Evolutionary conservation across 2,797 vertebrate species (phyloP).

Genomic region (Caiman crocodilus): DNA sequence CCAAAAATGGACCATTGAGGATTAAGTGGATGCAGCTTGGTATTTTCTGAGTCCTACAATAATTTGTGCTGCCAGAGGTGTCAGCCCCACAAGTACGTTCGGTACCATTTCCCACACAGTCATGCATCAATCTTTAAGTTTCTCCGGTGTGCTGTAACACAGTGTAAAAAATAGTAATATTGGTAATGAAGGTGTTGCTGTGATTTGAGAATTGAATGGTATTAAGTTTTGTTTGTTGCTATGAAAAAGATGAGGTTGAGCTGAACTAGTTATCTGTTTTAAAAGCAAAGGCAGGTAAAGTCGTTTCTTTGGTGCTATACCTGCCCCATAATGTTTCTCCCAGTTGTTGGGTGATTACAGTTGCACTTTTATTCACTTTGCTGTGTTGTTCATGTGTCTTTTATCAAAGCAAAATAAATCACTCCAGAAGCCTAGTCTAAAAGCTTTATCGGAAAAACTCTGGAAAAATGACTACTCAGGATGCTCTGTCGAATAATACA

Average conservation of each 20-base stretch:
- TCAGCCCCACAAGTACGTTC: constrained; percentile 39
- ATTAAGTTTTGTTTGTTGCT: rapidly evolving
- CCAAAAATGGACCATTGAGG: constrained; percentile 24
- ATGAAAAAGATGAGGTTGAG: not conserved
- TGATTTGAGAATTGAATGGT: rapidly evolving
- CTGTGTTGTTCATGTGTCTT: not conserved
- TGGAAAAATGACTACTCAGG: not conserved
- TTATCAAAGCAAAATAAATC: not conserved
- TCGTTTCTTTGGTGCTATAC: not conserved
- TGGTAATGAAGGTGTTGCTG: not conserved
- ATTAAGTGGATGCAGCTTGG: constrained; percentile 16
- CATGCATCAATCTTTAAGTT: too few species aligned
- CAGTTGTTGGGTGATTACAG: not conserved
- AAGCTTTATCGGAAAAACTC: not conserved
- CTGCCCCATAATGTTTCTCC: not conserved
- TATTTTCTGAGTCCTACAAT: not conserved
- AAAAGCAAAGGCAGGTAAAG: not conserved
- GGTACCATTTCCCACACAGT: not conserved
- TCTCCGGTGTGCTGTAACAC: not conserved
- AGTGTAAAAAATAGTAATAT: not conserved
- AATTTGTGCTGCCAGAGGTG: not conserved
- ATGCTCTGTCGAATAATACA: not conserved
- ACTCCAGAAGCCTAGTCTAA: not conserved
- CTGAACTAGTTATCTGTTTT: not conserved
- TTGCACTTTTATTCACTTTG: too few species aligned